Conservation (phyloP, 2,797 vertebrate species). For the Lutjanus argentimaculatus region DNA sequence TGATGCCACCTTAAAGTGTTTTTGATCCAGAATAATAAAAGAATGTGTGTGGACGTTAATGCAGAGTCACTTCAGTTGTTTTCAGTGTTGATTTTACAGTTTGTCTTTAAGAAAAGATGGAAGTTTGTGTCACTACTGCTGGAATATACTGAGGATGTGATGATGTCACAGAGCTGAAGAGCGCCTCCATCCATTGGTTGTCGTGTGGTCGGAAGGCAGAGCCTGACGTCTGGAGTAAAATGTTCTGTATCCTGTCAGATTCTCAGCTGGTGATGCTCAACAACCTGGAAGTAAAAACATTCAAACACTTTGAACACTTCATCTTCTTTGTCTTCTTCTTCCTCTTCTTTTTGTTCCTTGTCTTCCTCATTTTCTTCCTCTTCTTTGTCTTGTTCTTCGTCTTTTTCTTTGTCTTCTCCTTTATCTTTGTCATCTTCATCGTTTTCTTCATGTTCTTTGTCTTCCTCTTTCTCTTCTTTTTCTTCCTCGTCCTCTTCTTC, state of each 20-base stretch:
- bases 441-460: too few relatives aligned
- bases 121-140: background rate
- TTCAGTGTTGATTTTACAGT: background rate
- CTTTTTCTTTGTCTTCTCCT: too few relatives aligned
- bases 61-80: too few relatives aligned
- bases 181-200: constrained; percentile 78
- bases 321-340: background rate
- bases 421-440: too few relatives aligned
- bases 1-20: too few relatives aligned
- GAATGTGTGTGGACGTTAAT: too few relatives aligned
- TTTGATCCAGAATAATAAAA: too few relatives aligned
- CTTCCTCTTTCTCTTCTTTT: too few relatives aligned
- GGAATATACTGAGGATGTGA: background rate
- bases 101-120: background rate
- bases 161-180: constrained; percentile 74
- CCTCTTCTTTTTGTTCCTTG: background rate
- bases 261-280: constrained; percentile 78
- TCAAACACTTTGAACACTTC: too few relatives aligned
- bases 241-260: constrained; percentile 82
- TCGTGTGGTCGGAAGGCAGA: constrained; percentile 78
- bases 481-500: too few relatives aligned
- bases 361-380: background rate
- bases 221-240: constrained; percentile 74
- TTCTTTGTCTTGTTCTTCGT: background rate
- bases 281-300: constrained; percentile 71